Base-by-base conservation (phyloP, 1,140 invertebrate genomes). In the Drosophila kohkoa region DNA sequence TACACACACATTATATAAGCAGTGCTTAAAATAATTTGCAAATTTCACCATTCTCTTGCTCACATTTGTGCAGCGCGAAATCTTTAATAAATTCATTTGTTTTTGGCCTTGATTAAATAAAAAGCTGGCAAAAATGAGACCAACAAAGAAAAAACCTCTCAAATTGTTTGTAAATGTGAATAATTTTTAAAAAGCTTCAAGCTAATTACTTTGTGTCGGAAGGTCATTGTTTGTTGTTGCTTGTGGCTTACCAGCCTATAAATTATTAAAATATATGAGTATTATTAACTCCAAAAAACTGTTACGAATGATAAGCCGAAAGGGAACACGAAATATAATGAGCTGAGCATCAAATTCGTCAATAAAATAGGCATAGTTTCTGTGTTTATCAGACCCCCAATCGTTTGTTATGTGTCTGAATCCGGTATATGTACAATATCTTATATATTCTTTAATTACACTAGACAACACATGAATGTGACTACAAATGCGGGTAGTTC, bases 61-160 rank as follows among this genome's bases (percentile, higher is more conserved):
- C 3, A 41, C 7, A 30, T 32, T 52, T 70, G 52, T 70, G 25
- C 32, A 54, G 41, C 41, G 51, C 15, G 35, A 57, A 68, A 54
- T 59, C 20, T 55, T 60, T 30, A 54, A 58, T 55, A 62, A 62
- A 69, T 62, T 68, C 6, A 52, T 69, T 38, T 63, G 72, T 25
- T 69, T 55, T 55, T 25, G 65, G 43, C 72, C 65, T 75, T 75
- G 65, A 75, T 69, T 75, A 46, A 59, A 59, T 15, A 10, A 67
- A 73, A 59, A 55, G 15, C 35, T 25, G 46, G 46, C 55, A 15
- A 30, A 70, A 63, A 62, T 41, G 10, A 71, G 43, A 71, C 59
- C 5, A 59, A 4, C 49, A 59, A 48, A 60, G 35, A 35, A 28
- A 13, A 55, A 28, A 52, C 41, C 20, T n/a, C 28, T 43, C 16